phyloP scores from a whole-genome alignment of 1,140 invertebrate genomes.

The Drepana arcuata region DNA sequence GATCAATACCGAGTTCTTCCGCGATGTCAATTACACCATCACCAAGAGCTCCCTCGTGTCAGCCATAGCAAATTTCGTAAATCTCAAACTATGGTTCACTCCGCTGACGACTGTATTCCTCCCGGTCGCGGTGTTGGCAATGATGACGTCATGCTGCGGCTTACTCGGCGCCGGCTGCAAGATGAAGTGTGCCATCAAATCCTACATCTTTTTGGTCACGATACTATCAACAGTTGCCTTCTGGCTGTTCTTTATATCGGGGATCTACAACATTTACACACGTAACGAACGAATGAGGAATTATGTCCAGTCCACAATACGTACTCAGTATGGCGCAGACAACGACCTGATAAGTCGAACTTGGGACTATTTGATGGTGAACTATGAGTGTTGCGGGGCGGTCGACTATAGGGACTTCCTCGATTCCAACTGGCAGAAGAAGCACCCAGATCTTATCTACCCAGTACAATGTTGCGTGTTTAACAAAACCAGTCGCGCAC shows the following conservation, averaged over 20 bases:
- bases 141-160: constrained; percentile 54
- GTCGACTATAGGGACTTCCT: constrained; percentile 37
- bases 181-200: constrained; percentile 48
- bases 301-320: constrained; percentile 29
- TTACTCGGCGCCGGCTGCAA: constrained; percentile 50
- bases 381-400: constrained; percentile 50
- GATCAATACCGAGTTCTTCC: constrained; percentile 49
- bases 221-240: constrained; percentile 29
- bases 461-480: constrained; percentile 46
- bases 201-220: constrained; percentile 49
- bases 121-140: constrained; percentile 26
- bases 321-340: constrained; percentile 38
- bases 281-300: constrained; percentile 31
- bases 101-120: constrained; percentile 44
- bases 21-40: constrained; percentile 47
- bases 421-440: constrained; percentile 31
- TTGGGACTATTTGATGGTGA: constrained; percentile 50
- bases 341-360: constrained; percentile 43
- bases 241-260: constrained; percentile 47
- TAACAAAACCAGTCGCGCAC: constrained; percentile 29
- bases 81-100: constrained; percentile 46
- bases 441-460: constrained; percentile 29
- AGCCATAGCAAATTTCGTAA: constrained; percentile 40
- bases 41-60: constrained; percentile 38
- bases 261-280: constrained; percentile 48